phyloP scores from a whole-genome alignment of 1,140 invertebrate species.

The Pogonomyrmex californicus region DNA sequence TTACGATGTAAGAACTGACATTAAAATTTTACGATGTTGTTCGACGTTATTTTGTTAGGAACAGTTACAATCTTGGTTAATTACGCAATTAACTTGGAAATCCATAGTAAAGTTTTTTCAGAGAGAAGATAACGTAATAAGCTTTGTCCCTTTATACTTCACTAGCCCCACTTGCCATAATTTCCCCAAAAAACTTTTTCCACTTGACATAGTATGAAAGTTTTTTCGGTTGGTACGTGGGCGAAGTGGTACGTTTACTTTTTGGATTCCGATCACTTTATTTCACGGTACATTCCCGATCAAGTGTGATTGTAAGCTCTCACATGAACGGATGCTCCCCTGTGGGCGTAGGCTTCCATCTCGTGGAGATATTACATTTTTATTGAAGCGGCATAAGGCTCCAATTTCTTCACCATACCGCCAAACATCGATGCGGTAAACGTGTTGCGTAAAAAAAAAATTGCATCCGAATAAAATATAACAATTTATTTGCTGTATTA shows the following conservation, averaged over 20 bases:
- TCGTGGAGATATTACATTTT: constrained; percentile 44
- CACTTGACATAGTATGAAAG: neutral
- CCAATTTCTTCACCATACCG: constrained; percentile 19
- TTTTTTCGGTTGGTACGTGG: neutral
- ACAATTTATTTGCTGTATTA: neutral
- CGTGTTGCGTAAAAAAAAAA: neutral
- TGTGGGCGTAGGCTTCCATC: constrained; percentile 3
- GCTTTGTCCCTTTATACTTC: neutral
- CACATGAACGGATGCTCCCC: neutral
- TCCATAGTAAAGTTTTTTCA: neutral
- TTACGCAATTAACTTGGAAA: constrained; percentile 24
- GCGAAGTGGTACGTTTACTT: neutral
- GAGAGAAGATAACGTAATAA: neutral
- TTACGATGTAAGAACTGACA: neutral
- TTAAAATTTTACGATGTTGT: neutral
- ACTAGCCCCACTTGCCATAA: neutral
- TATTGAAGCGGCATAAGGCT: constrained; percentile 4
- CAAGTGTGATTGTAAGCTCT: constrained; percentile 8
- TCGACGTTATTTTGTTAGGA: neutral
- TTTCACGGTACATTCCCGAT: constrained; percentile 11
- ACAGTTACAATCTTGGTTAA: neutral
- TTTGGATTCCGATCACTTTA: constrained; percentile 44
- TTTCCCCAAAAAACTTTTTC: neutral
- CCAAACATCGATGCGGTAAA: neutral
- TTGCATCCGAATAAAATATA: constrained; percentile 3